These are phyloP conservation scores for Chrysocyon brachyurus DNA, from an alignment of 2,797 vertebrate species.

Conservation along the genomic window DNA sequence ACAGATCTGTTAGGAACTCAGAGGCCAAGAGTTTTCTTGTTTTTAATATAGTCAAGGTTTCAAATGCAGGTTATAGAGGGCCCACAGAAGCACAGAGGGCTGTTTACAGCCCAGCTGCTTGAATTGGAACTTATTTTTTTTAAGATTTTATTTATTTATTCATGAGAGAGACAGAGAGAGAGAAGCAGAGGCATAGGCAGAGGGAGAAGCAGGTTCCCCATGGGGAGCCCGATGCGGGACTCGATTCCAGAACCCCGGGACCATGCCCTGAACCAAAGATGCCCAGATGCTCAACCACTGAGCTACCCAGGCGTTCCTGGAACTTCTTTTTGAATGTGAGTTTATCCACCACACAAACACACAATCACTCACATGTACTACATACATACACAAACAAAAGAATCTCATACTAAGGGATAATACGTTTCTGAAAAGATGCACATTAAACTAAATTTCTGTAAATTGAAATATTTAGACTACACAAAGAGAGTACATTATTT, in stretches of 20 bases:
- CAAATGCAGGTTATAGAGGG: not conserved
- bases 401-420: not conserved
- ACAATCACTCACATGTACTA: not conserved
- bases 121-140: not conserved
- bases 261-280: too few relatives aligned
- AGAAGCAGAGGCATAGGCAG: too few relatives aligned
- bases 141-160: too few relatives aligned
- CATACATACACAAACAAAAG: not conserved
- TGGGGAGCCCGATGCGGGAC: too few relatives aligned
- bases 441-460: not conserved
- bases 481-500: not conserved
- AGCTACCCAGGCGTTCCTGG: not conserved
- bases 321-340: constrained; percentile 9
- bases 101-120: not conserved
- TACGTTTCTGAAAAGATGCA: not conserved
- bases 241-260: too few relatives aligned
- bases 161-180: too few relatives aligned
- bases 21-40: not conserved
- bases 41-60: not conserved
- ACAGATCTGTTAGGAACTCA: not conserved
- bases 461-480: not conserved
- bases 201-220: too few relatives aligned
- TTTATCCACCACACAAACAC: not conserved
- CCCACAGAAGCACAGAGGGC: not conserved
- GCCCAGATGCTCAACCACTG: too few relatives aligned